Base-by-base conservation (phyloP, 2,888 invertebrate species). In the Agrilus mali region DNA sequence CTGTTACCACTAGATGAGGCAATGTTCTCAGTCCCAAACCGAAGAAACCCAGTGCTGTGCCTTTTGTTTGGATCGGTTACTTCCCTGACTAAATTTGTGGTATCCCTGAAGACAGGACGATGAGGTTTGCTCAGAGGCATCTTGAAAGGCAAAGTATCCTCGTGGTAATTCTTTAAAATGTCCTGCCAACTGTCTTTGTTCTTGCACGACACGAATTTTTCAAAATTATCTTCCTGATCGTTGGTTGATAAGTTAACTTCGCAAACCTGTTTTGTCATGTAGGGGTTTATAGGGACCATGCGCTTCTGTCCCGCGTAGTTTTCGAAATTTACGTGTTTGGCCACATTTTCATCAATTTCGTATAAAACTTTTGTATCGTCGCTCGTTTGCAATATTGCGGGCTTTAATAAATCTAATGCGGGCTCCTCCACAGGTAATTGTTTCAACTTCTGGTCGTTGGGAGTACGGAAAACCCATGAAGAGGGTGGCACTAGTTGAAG, bases 401-500 rank as follows among this genome's bases (percentile, higher is more conserved):
- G 51, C 15, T 46, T 34, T 12, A 46, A 32, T 31, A 37, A 43
- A 1, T 42, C 43, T n/a, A 32, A 44, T 13, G 33, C 40, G 22
- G 27, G 27, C 10, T 47, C 47, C 6, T 47, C 47, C 10, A 41
- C 43, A 8, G 43, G 44, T 13, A 50, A 42, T n/a, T 47, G 42
- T 33, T 48, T 47, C 32, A 50, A 43, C n/a, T 46, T 42, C 35
- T 49, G 48, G 16, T 50, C 49, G 34, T 50, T 47, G 20, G 50
- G 50, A 4, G 50, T 50, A 33, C 41, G 42, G 43, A 44, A 50
- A 1, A 50, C 48, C 50, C 50, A 50, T 22, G 48, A 43, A 16
- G 50, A 49, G 36, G 39, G 46, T 8, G 48, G 48, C 3, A 50
- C 44, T 2, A 47, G 33, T 1, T 41, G 42, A 1, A 40, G 14